Conservation (phyloP, 2,797 vertebrate genomes). For the Natrix natrix region DNA sequence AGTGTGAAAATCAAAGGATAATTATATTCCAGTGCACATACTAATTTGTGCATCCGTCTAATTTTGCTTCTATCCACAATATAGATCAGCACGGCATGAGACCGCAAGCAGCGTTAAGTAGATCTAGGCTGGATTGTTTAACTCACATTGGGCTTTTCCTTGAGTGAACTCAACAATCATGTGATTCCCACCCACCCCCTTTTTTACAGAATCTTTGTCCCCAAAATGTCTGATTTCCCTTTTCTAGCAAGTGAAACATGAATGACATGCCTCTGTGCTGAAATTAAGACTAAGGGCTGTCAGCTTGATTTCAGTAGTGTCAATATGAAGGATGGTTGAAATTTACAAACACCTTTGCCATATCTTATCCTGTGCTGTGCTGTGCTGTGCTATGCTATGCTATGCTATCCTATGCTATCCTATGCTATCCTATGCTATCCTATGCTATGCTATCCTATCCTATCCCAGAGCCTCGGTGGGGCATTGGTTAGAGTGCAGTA, state of each 20-base stretch:
- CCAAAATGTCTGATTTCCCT: neutral
- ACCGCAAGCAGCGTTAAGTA: neutral
- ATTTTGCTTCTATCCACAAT: neutral
- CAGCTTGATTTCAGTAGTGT: neutral
- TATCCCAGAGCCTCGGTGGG: too few relatives aligned
- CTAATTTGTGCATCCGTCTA: neutral
- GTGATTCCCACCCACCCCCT: too few relatives aligned
- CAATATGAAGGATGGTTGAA: neutral
- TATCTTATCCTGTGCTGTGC: neutral
- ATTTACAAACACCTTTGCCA: neutral
- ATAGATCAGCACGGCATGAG: neutral
- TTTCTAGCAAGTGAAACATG: neutral
- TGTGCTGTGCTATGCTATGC: too few relatives aligned
- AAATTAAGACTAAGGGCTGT: neutral
- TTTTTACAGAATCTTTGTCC: neutral
- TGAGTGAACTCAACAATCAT: neutral
- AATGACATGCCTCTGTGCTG: neutral
- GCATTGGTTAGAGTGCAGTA: too few relatives aligned
- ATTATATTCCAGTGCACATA: neutral
- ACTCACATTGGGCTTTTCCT: neutral
- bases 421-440: too few relatives aligned
- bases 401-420: too few relatives aligned
- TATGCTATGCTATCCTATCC: too few relatives aligned
- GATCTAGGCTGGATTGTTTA: neutral
- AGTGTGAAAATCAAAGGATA: neutral